Evolutionary conservation across 2,888 invertebrate genomes (phyloP).

Genomic region (Diarsia rubi): DNA sequence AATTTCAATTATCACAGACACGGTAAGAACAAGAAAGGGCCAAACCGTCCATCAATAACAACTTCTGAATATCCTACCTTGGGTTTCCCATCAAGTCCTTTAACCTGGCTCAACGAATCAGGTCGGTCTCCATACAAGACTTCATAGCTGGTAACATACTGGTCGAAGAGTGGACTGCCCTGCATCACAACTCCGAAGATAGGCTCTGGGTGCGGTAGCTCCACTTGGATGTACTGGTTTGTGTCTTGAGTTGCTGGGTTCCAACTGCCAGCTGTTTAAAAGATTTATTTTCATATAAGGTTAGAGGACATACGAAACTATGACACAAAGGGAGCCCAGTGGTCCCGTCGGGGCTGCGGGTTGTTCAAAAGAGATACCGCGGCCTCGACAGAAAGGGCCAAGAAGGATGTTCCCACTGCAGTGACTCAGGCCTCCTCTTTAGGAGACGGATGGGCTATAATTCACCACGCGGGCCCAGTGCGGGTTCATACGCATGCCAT

Average conservation of each 20-base stretch:
- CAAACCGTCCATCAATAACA: neutral
- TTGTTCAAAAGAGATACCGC: too few species aligned
- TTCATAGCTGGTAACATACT: constrained; percentile 95
- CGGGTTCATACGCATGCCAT: too few species aligned
- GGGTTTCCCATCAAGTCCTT: constrained; percentile 88
- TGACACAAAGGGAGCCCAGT: too few species aligned
- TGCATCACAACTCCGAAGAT: constrained; percentile 94
- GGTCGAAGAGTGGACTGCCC: constrained; percentile 93
- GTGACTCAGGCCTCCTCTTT: too few species aligned
- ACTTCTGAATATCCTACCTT: constrained; percentile 79
- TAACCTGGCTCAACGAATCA: constrained; percentile 90
- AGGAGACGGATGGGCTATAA: too few species aligned
- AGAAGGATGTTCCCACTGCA: too few species aligned
- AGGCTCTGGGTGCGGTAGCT: constrained; percentile 92
- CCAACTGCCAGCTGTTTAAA: constrained; percentile 92
- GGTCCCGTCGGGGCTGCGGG: too few species aligned
- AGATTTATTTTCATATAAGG: neutral
- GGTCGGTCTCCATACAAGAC: constrained; percentile 93
- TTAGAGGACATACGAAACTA: too few species aligned
- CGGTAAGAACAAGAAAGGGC: too few species aligned
- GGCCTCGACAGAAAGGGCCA: too few species aligned
- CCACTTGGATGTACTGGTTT: constrained; percentile 93
- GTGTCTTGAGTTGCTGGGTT: constrained; percentile 91
- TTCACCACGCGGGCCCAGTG: too few species aligned
- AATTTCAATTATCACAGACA: too few species aligned